These are phyloP conservation scores for Mycalesis mineus DNA, from an alignment of 2,888 invertebrate genomes.

Conservation along the genomic window DNA sequence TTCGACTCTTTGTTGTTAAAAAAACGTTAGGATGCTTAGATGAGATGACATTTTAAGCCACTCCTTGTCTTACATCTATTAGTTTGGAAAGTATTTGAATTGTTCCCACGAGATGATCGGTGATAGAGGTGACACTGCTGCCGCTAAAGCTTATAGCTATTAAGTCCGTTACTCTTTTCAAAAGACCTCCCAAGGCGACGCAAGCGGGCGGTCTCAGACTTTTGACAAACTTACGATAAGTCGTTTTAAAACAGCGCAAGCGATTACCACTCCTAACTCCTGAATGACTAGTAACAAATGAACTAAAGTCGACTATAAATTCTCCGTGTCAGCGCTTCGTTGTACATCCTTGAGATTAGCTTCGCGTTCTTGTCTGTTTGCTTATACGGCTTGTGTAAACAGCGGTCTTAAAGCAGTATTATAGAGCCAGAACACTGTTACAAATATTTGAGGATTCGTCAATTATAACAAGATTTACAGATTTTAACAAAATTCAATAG, in stretches of 20 bases:
- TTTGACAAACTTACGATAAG: constrained; percentile 49
- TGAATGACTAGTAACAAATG: constrained; percentile 21
- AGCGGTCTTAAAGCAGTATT: background rate
- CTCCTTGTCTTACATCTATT: constrained; percentile 24
- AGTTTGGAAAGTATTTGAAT: constrained; percentile 33
- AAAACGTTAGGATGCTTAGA: background rate
- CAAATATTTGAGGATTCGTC: background rate
- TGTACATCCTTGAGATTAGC: constrained; percentile 21
- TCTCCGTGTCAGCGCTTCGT: constrained; percentile 13
- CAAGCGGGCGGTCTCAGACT: constrained; percentile 43
- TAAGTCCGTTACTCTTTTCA: constrained; percentile 48
- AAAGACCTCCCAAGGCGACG: constrained; percentile 65
- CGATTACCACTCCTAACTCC: constrained; percentile 20
- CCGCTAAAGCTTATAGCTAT: constrained; percentile 49
- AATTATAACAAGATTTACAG: background rate
- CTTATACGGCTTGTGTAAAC: constrained; percentile 20
- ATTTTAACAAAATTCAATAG: background rate
- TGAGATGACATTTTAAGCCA: constrained; percentile 26
- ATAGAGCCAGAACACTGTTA: background rate
- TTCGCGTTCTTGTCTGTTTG: constrained; percentile 23
- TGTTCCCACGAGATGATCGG: constrained; percentile 26
- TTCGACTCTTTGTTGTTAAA: background rate
- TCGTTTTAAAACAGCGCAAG: constrained; percentile 17
- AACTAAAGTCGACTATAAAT: constrained; percentile 40
- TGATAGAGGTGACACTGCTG: constrained; percentile 22